Base-by-base conservation (phyloP, 2,797 vertebrate genomes). In the Sardinella longiceps region DNA sequence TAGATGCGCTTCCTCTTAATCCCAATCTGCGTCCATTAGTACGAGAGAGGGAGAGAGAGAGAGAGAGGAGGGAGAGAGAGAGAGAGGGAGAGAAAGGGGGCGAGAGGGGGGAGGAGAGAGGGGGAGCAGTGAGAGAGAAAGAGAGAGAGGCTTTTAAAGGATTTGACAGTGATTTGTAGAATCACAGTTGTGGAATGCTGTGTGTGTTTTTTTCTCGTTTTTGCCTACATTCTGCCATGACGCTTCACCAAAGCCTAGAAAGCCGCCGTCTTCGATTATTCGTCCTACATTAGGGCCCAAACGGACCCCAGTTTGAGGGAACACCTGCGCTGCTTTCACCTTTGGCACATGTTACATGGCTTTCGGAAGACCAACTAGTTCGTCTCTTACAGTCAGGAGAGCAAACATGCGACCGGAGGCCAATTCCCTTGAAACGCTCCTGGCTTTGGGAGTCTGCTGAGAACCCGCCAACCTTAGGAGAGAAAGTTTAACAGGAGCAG, bases 21-120 rank as follows among this genome's bases (percentile, higher is more conserved):
- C 94, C 94, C 94, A 95, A 95, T 95, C 94, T 95, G 94, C 92
- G 91, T 89, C 94, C 94, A 95, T 95, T 95, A 95, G 92, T 92
- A 93, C 87, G 51, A 86, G 20, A 20, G 81, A 90, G 92, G 63
- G 87, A 58, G 87, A 82, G 89, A 89, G 90, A 30, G 86, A 88
- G 91, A 87, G 83, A 46, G 81, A 88, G 87, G 80, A 80, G 87
- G 81, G 83, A 74, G 77, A 81, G 86, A 82, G 88, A 25, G 87
- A 12, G 80, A 43, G 85, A 85, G 85, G 11, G 56, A 63, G 86
- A 87, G 89, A 80, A 87, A 89, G 87, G 89, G 91, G 89, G 90
- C 25, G 6, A 1, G 14, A 30, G 33, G 53, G 2, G 37, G 46
- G 37, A 15, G 56, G 28, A 23, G 63, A 9, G 23, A 43, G n/a